These are phyloP conservation scores for Holothuria glaberrima DNA, from an alignment of 35 echinoderm and acorn worm species.

Conservation along the genomic window DNA sequence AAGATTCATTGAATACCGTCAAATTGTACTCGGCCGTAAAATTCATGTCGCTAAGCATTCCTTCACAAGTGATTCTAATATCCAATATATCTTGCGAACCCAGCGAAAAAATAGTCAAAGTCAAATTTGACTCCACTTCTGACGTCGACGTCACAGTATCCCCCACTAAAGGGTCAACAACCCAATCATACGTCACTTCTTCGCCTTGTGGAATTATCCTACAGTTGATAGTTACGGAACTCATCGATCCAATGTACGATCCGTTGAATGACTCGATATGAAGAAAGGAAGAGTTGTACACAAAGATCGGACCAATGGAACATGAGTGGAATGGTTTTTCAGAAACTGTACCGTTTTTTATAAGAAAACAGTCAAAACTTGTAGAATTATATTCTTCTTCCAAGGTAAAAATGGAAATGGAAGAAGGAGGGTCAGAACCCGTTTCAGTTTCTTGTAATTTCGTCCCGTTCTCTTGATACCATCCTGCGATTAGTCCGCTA, in stretches of 20 bases:
- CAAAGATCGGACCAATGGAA: background rate
- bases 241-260: background rate
- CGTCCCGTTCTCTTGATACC: background rate
- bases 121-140: conserved; percentile 4
- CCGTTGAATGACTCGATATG: background rate
- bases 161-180: background rate
- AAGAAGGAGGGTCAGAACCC: background rate
- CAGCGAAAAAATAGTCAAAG: background rate
- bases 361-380: background rate
- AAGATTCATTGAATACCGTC: background rate
- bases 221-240: background rate
- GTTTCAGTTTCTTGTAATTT: background rate
- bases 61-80: background rate
- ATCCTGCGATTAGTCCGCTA: background rate
- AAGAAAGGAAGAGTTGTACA: conserved; percentile 3
- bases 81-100: background rate
- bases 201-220: background rate
- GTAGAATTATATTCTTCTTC: background rate
- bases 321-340: background rate
- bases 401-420: background rate
- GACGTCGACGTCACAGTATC: background rate
- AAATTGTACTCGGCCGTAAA: background rate
- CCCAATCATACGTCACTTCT: background rate
- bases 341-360: background rate
- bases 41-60: background rate